Percentiles rank a stretch among this genome's conserved stretches.
Conservation (phyloP, 1,140 invertebrate species). For the Macrobrachium nipponense region DNA sequence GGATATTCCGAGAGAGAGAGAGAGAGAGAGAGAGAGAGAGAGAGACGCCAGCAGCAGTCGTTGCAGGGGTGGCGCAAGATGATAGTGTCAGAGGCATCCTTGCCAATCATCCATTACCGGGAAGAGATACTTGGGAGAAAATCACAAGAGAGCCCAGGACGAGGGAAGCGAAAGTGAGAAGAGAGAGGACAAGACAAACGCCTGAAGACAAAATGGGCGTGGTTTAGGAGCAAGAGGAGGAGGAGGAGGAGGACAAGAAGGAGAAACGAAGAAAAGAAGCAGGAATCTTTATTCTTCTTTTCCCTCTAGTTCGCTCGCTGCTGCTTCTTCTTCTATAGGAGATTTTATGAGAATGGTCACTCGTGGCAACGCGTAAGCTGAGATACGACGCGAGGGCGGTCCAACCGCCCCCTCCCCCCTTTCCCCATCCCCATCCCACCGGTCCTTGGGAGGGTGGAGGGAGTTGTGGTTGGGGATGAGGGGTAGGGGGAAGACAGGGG, state of each 20-base stretch:
- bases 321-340: too few relatives aligned
- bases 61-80: neutral
- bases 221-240: neutral
- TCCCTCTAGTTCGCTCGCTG: too few relatives aligned
- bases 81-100: neutral
- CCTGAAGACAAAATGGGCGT: neutral
- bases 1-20: neutral
- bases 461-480: neutral
- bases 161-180: neutral
- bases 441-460: conserved; percentile 1
- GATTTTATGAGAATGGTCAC: too few relatives aligned
- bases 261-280: neutral
- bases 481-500: neutral
- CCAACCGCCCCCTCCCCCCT: too few relatives aligned
- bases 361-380: neutral
- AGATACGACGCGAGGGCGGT: neutral
- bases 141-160: neutral
- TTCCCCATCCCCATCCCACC: too few relatives aligned
- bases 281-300: neutral
- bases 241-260: too few relatives aligned
- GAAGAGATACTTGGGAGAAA: neutral
- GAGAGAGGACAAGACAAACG: neutral
- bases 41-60: neutral
- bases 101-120: neutral
- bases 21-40: conserved; percentile 3